Percentiles rank a stretch among this genome's conserved stretches.
Evolutionary conservation across 1,140 invertebrate species (phyloP).

Genomic region (Stenopsyche tienmushanensis): DNA sequence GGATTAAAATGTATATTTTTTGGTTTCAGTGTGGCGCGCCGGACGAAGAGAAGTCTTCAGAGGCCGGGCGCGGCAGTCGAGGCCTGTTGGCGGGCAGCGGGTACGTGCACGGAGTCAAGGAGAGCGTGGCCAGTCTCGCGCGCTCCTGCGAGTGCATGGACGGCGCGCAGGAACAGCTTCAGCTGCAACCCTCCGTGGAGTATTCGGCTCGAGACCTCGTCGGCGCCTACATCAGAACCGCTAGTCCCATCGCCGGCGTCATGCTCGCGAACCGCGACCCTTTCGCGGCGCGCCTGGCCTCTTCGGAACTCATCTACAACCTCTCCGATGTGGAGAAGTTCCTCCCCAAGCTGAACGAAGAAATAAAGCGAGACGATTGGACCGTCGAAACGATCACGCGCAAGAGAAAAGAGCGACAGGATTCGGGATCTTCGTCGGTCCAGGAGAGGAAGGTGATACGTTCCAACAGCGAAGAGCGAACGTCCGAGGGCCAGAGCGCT

Average conservation of each 20-base stretch:
- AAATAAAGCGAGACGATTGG: constrained; percentile 15
- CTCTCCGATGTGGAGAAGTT: constrained; percentile 37
- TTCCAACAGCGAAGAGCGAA: constrained; percentile 67
- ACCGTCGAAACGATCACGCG: constrained; percentile 47
- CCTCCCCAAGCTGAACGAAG: constrained; percentile 26
- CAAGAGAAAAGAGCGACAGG: constrained; percentile 77
- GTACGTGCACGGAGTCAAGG: constrained; percentile 31
- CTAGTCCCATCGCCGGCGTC: constrained; percentile 29
- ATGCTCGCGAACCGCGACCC: constrained; percentile 35
- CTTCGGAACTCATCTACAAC: constrained; percentile 42
- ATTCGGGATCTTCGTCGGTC: constrained; percentile 53
- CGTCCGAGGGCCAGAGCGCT: constrained; percentile 44
- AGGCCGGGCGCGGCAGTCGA: constrained; percentile 3
- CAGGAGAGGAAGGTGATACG: constrained; percentile 74
- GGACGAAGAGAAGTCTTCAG: constrained; percentile 27
- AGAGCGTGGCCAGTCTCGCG: constrained; percentile 27
- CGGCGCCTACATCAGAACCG: constrained; percentile 18
- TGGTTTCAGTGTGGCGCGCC: constrained; percentile 37
- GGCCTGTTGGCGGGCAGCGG: constrained; percentile 12
- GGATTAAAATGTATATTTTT: not conserved
- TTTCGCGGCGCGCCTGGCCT: constrained; percentile 51
- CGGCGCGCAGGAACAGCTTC: not conserved
- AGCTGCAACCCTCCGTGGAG: not conserved
- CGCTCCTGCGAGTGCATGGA: constrained; percentile 35
- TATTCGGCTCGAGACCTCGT: constrained; percentile 13